phyloP scores from a whole-genome alignment of 2,888 invertebrate species.

The Megalurothrips usitatus region DNA sequence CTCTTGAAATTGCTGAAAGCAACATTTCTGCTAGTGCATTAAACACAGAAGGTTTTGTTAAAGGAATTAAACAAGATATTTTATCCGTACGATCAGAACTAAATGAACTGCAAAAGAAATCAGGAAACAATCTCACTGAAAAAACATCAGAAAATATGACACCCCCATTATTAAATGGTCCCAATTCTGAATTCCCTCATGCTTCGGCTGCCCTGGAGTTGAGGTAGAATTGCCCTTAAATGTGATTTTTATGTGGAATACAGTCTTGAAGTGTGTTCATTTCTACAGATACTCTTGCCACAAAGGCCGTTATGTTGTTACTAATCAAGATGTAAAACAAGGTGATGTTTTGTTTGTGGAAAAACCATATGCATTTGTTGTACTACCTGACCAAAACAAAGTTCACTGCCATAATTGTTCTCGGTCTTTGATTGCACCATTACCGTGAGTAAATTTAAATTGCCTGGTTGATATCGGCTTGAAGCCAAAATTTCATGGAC shows the following conservation, averaged over 20 bases:
- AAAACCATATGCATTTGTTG: constrained; percentile 72
- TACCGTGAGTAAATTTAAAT: constrained; percentile 61
- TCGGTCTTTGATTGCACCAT: constrained; percentile 52
- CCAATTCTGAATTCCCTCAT: neutral
- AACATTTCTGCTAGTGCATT: constrained; percentile 42
- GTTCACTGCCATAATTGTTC: constrained; percentile 73
- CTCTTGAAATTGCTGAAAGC: constrained; percentile 34
- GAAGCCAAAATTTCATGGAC: constrained; percentile 30
- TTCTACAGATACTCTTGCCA: constrained; percentile 47
- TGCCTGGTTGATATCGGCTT: too few relatives aligned
- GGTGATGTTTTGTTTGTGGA: constrained; percentile 77
- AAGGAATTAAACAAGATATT: constrained; percentile 36
- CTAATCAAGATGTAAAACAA: constrained; percentile 53
- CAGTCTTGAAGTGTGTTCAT: neutral
- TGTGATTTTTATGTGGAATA: constrained; percentile 29
- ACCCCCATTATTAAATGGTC: neutral
- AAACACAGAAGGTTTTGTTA: constrained; percentile 46
- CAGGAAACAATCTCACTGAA: neutral
- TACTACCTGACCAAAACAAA: constrained; percentile 53
- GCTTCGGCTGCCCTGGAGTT: constrained; percentile 55
- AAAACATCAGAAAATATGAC: neutral
- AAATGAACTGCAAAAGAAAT: constrained; percentile 39
- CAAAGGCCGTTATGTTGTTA: constrained; percentile 63
- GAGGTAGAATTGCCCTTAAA: constrained; percentile 40
- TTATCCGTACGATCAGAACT: constrained; percentile 42